Conservation (phyloP, 2,797 vertebrate genomes). For the Remorina albescens region DNA sequence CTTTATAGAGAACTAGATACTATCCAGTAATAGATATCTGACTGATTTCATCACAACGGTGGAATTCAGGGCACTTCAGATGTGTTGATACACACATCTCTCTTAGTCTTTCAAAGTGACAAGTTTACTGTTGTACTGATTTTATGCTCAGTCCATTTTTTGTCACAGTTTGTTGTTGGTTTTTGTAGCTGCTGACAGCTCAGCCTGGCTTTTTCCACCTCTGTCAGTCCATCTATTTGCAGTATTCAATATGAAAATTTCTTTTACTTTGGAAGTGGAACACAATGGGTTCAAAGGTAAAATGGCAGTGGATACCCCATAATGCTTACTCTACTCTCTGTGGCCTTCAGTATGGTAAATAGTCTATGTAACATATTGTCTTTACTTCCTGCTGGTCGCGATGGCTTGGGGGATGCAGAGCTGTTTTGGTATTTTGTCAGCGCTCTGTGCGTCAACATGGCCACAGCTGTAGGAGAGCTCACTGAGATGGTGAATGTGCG, state of each 20-base stretch:
- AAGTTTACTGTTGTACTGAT: too few relatives aligned
- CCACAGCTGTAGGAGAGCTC: conserved; percentile 19
- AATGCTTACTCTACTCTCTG: neutral
- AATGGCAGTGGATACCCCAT: neutral
- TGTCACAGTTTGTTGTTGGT: too few relatives aligned
- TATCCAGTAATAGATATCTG: too few relatives aligned
- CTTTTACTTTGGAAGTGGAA: neutral
- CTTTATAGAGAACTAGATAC: too few relatives aligned
- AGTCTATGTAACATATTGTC: conserved; percentile 9
- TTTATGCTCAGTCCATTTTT: too few relatives aligned
- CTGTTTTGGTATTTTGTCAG: conserved; percentile 12
- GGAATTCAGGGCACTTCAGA: neutral
- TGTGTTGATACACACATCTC: too few relatives aligned
- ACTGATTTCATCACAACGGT: too few relatives aligned
- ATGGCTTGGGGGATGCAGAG: neutral
- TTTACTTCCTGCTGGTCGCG: conserved; percentile 8
- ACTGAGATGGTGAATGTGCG: conserved; percentile 17
- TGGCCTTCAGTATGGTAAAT: conserved; percentile 7
- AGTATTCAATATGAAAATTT: too few relatives aligned
- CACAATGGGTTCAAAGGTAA: conserved; percentile 9
- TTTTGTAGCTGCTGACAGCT: too few relatives aligned
- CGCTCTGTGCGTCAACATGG: conserved; percentile 1
- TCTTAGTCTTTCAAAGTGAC: neutral
- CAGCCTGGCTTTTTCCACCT: too few relatives aligned
- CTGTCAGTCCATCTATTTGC: too few relatives aligned